These are phyloP conservation scores for Shinisaurus crocodilurus DNA, from an alignment of 2,113 vertebrate genomes.

Conservation along the genomic window DNA sequence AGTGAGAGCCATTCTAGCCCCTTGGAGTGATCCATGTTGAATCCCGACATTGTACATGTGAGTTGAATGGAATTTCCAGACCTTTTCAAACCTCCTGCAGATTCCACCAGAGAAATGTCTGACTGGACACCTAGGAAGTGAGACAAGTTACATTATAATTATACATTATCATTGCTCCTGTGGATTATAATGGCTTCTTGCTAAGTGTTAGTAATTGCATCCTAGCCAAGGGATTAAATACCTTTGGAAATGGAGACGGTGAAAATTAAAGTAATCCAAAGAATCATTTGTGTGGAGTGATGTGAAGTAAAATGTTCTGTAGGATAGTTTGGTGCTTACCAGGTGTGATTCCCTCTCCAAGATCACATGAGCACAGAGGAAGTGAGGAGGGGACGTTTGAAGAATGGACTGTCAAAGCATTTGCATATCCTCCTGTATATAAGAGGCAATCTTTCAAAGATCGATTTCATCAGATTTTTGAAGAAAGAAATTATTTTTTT, in stretches of 20 bases:
- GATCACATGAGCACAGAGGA: not conserved
- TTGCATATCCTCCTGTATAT: not conserved
- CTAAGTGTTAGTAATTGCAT: no score
- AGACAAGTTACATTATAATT: not conserved
- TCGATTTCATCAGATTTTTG: not conserved
- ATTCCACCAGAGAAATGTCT: not conserved
- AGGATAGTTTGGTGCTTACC: no score
- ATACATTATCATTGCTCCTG: no score
- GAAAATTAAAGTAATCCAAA: not conserved
- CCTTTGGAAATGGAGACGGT: not conserved
- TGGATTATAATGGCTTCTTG: no score
- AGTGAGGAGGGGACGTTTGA: not conserved
- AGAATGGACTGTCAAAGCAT: not conserved
- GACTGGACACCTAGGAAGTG: not conserved
- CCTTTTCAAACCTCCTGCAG: not conserved
- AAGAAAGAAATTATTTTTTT: no score
- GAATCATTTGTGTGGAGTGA: not conserved
- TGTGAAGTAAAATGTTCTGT: not conserved
- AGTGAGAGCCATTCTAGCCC: not conserved
- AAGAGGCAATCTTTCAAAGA: not conserved
- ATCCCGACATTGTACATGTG: constrained; percentile 45
- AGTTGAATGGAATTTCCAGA: not conserved
- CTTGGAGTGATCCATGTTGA: not conserved
- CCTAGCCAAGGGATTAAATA: no score
- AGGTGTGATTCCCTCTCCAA: not conserved